Conservation (phyloP, 2,888 invertebrate species). For the Amphimallon solstitiale region DNA sequence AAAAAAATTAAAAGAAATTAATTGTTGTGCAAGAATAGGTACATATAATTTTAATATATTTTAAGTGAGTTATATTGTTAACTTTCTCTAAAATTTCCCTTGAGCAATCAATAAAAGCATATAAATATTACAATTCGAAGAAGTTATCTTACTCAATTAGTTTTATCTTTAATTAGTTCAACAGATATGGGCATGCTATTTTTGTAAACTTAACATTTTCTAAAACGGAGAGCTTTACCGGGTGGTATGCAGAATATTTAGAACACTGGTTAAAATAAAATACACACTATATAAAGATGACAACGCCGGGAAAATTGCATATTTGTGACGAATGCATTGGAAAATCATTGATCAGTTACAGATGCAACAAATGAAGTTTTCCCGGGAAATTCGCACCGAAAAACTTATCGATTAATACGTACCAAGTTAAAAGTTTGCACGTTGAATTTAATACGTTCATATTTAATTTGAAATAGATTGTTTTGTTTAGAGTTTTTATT, state of each 20-base stretch:
- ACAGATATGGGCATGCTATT: background rate
- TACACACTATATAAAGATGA: background rate
- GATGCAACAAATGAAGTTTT: background rate
- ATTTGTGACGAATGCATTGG: background rate
- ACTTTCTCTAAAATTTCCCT: background rate
- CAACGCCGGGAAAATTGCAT: background rate
- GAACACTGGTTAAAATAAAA: background rate
- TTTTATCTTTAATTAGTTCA: background rate
- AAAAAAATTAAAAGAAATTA: slow-evolving; percentile 25
- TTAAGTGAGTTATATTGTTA: background rate
- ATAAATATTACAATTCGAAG: too few species aligned
- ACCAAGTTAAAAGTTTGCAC: slow-evolving; percentile 27
- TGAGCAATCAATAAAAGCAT: too few species aligned
- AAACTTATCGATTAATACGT: slow-evolving; percentile 9
- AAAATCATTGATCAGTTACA: slow-evolving; percentile 2
- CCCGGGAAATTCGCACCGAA: slow-evolving; percentile 21
- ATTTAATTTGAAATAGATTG: slow-evolving; percentile 3
- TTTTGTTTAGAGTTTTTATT: slow-evolving; percentile 14
- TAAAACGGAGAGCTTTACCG: slow-evolving; percentile 2
- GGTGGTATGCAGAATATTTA: background rate
- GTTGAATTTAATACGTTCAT: slow-evolving; percentile 36
- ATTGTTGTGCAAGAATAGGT: background rate
- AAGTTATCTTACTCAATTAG: background rate
- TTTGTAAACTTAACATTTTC: background rate
- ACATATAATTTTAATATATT: background rate